Conservation (phyloP, 2,888 invertebrate species). For the Caenorhabditis sp. region DNA sequence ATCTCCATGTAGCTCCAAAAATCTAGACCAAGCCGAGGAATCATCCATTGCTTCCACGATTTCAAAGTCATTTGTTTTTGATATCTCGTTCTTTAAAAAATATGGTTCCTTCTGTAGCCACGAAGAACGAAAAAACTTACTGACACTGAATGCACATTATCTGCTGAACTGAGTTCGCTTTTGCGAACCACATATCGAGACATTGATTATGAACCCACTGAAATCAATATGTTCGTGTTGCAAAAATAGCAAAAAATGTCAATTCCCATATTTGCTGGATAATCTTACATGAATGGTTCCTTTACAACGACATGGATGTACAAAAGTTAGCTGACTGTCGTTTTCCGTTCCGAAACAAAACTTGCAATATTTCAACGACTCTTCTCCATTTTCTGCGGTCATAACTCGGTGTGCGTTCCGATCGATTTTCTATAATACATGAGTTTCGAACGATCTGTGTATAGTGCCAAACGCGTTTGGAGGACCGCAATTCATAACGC, state of each 20-base stretch:
- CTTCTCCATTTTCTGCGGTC: background rate
- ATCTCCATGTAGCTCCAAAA: constrained; percentile 52
- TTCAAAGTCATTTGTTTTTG: constrained; percentile 68
- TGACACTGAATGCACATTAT: constrained; percentile 71
- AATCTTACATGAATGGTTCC: constrained; percentile 67
- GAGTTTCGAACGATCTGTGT: too few species aligned
- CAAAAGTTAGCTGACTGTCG: constrained; percentile 48
- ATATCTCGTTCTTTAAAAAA: constrained; percentile 62
- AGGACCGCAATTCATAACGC: too few species aligned
- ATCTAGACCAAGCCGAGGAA: constrained; percentile 54
- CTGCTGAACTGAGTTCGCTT: constrained; percentile 68
- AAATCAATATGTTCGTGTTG: too few species aligned
- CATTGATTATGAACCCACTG: constrained; percentile 74
- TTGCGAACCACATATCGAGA: constrained; percentile 69
- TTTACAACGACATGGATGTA: constrained; percentile 69
- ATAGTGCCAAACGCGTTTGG: too few species aligned
- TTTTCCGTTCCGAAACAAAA: constrained; percentile 49
- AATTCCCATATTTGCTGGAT: background rate
- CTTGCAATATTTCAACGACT: constrained; percentile 33
- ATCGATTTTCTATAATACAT: background rate
- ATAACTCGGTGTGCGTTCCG: background rate
- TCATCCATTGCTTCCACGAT: constrained; percentile 59
- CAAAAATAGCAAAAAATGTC: too few species aligned
- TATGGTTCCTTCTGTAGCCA: background rate
- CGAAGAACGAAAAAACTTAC: constrained; percentile 27